These are phyloP conservation scores for Phyllostomus hastatus DNA, from an alignment of 2,113 vertebrate species.

Conservation along the genomic window DNA sequence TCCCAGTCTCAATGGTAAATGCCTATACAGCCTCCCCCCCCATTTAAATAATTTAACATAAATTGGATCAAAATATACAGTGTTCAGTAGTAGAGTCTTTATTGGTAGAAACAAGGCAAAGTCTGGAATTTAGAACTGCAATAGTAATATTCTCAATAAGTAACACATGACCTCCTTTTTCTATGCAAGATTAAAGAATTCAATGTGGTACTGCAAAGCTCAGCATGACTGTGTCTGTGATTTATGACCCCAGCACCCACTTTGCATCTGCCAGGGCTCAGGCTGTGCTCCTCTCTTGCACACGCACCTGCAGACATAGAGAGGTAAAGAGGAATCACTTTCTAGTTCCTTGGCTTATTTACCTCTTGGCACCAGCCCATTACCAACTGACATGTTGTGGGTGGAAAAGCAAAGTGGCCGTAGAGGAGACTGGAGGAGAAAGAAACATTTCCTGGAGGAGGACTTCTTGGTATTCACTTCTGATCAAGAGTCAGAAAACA, in stretches of 20 bases:
- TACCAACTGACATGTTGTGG: not conserved
- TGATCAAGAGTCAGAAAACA: not conserved
- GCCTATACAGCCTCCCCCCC: not conserved
- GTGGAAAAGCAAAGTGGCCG: not conserved
- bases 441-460: slow-evolving; percentile 51
- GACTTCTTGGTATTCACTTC: slow-evolving; percentile 42
- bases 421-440: not conserved
- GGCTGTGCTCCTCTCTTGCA: fast-evolving
- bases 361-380: not conserved
- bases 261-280: not conserved
- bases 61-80: not conserved
- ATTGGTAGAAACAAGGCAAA: not conserved
- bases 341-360: not conserved
- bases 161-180: not conserved
- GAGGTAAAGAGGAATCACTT: not conserved
- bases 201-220: not conserved
- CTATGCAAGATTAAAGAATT: not conserved
- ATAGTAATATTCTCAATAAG: not conserved
- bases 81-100: not conserved
- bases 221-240: not conserved
- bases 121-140: not conserved
- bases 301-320: not conserved
- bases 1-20: not conserved
- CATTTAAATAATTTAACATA: not conserved
- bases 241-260: not conserved